phyloP scores from a whole-genome alignment of 2,797 vertebrate genomes.

The Sebastes oblongus region DNA sequence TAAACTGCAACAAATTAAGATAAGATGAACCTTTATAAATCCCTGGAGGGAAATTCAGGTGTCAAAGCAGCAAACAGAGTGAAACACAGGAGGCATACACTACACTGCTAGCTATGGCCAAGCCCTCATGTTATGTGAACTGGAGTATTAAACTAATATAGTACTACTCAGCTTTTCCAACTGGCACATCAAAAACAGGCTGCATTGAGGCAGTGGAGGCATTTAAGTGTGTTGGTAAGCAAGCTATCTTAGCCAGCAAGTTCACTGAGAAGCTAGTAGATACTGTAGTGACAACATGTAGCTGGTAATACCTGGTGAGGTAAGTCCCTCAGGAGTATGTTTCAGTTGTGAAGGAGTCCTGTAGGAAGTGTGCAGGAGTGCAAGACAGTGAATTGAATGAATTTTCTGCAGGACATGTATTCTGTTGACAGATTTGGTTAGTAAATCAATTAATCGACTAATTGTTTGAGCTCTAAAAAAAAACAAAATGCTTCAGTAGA shows the following conservation, averaged over 20 bases:
- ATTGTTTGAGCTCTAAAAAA: background rate
- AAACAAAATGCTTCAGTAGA: background rate
- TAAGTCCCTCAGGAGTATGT: background rate
- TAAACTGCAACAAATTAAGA: fast-evolving
- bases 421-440: background rate
- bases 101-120: no score
- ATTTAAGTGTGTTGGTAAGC: fast-evolving
- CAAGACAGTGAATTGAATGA: background rate
- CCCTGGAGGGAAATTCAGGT: no score
- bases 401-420: background rate
- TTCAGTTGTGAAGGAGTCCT: background rate
- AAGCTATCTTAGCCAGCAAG: no score
- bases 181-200: background rate
- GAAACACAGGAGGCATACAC: no score
- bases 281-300: background rate
- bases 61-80: no score
- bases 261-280: background rate
- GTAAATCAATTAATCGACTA: background rate
- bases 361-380: background rate
- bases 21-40: fast-evolving
- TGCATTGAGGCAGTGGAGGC: no score
- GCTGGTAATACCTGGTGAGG: no score
- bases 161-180: no score
- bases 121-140: no score
- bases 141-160: no score